Evolutionary conservation across 2,797 vertebrate genomes (phyloP), one percentile per base, ranked within the genome.

Genomic region (Chanos chanos): DNA sequence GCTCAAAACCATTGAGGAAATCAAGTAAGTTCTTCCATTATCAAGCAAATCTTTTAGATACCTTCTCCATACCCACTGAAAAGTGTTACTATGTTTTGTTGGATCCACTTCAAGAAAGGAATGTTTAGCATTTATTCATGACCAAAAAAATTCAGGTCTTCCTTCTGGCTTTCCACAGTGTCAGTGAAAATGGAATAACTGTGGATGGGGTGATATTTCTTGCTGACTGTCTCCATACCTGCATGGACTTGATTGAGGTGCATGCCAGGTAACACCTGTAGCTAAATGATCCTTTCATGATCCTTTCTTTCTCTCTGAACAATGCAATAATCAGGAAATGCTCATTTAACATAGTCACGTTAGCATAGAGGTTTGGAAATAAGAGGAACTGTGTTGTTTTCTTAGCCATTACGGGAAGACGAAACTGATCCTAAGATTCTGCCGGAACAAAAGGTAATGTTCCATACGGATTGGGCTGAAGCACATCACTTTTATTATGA

Each of bases 111-210:
- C n/a, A n/a, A n/a, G n/a, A n/a, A n/a, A n/a, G n/a, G n/a, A n/a
- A n/a, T n/a, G n/a, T n/a, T n/a, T n/a, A n/a, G n/a, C n/a, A n/a
- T n/a, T n/a, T n/a, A n/a, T n/a, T n/a, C n/a, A n/a, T n/a, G n/a
- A n/a, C n/a, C n/a, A n/a, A n/a, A n/a, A n/a, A n/a, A n/a, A n/a
- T n/a, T n/a, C n/a, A n/a, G n/a, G n/a, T n/a, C n/a, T n/a, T n/a
- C n/a, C n/a, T n/a, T n/a, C n/a, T n/a, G n/a, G n/a, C n/a, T n/a
- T n/a, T n/a, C 5, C 60, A 16, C 69, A 98, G 94, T 62, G 73
- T 86, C 70, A 86, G 90, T 48, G 47, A 83, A 55, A 97, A 94
- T 33, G 21, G n/a, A 16, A 72, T 92, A 51, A 85, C 78, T 58
- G 72, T 89, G 82, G 73, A 81, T 0, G 86, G 86, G 0, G 77